Percentiles rank a stretch among this genome's conserved stretches.
Conservation (phyloP, 1,140 invertebrate genomes). For the Drosophila sulfurigaster region DNA sequence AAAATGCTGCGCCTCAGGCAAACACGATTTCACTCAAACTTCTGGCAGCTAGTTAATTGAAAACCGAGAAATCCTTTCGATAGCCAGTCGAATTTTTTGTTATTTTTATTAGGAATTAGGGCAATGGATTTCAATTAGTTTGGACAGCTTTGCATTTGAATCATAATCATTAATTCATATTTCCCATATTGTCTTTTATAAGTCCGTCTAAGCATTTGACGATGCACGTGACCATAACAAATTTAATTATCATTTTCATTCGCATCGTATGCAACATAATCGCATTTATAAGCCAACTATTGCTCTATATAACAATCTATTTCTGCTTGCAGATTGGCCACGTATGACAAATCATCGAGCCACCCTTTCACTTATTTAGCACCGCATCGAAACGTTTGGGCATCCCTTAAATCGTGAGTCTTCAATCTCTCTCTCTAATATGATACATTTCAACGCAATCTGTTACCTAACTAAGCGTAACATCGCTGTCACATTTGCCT, state of each 20-base stretch:
- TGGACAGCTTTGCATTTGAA: slow-evolving; percentile 30
- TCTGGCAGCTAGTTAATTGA: slow-evolving; percentile 74
- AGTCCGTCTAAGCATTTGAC: slow-evolving; percentile 32
- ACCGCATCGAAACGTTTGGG: slow-evolving; percentile 53
- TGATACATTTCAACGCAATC: slow-evolving; percentile 70
- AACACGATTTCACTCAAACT: slow-evolving; percentile 59
- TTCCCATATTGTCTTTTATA: slow-evolving; percentile 38
- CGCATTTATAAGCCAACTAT: slow-evolving; percentile 41
- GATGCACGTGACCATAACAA: slow-evolving; percentile 74
- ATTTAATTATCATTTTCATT: slow-evolving; percentile 72
- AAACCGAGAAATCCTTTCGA: slow-evolving; percentile 20
- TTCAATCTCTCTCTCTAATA: slow-evolving; percentile 55
- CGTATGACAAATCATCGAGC: slow-evolving; percentile 40
- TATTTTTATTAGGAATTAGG: slow-evolving; percentile 11
- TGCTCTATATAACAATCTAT: slow-evolving; percentile 38
- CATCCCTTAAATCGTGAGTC: slow-evolving; percentile 54
- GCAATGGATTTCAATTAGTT: slow-evolving; percentile 7
- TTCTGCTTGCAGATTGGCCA: slow-evolving; percentile 29
- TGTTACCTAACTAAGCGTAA: slow-evolving; percentile 76
- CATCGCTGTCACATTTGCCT: slow-evolving; percentile 48
- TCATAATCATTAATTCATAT: slow-evolving; percentile 65
- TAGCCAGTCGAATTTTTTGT: slow-evolving; percentile 13
- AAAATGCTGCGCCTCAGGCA: slow-evolving; percentile 59
- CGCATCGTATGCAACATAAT: slow-evolving; percentile 33
- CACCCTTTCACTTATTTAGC: slow-evolving; percentile 72